These are phyloP conservation scores for Balearica regulorum DNA, from an alignment of 2,797 vertebrate genomes.

Conservation along the genomic window DNA sequence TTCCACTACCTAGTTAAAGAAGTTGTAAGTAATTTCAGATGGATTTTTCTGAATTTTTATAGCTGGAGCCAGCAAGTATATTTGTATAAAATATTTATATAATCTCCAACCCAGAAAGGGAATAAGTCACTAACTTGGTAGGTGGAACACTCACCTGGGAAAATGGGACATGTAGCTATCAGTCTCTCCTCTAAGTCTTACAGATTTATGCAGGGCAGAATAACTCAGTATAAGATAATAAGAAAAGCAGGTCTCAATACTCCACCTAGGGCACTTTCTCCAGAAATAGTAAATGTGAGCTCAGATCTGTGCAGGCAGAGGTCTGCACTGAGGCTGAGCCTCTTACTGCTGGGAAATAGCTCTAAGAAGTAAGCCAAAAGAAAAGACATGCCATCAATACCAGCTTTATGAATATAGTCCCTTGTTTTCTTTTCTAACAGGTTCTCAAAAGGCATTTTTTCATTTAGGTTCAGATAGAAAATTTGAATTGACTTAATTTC, in stretches of 20 bases:
- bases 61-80: not conserved
- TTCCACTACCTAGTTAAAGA: not conserved
- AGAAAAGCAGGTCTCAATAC: not conserved
- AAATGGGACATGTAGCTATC: not conserved
- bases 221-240: not conserved
- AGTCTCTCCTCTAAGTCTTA: not conserved
- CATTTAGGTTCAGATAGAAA: not conserved
- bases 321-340: not conserved
- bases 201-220: not conserved
- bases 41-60: not conserved
- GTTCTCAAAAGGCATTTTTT: not conserved
- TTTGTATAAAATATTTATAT: conserved; percentile 24
- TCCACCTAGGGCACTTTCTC: not conserved
- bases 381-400: not conserved
- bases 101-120: not conserved
- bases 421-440: not conserved
- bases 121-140: not conserved
- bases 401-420: not conserved
- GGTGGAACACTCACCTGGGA: not conserved
- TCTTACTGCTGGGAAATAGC: not conserved
- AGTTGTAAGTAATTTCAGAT: not conserved
- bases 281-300: not conserved
- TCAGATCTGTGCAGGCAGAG: not conserved
- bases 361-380: not conserved
- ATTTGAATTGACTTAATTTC: not conserved